Evolutionary conservation across 1,140 invertebrate species (phyloP), one percentile per base, ranked within the genome.

Genomic region (Nomia melanderi): DNA sequence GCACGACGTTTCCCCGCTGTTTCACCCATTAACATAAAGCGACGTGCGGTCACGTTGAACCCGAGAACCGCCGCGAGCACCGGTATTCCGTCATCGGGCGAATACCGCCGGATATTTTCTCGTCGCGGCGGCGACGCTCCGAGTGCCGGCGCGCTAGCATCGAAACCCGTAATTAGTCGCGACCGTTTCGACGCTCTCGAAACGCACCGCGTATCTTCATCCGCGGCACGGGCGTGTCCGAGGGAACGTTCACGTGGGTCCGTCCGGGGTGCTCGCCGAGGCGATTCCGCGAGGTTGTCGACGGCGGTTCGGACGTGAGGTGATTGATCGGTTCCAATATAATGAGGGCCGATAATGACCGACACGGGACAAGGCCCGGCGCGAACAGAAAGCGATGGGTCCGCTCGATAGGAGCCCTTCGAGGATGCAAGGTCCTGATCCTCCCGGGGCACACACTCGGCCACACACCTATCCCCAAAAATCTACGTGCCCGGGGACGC

Each of bases 321-420:
- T 91, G 90, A 91, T 91, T 90, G 89, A 91, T 91, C 89, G 89
- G 84, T 87, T 87, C 86, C 83, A 87, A 89, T 91, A 91, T 91
- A 91, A 91, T 90, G 90, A 91, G 89, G 85, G 76, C 86, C 89
- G 89, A 91, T 91, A 91, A 91, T 91, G 89, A 91, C 90, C 89
- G 87, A 88, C 88, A 87, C 84, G 83, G 85, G 84, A 88, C 89
- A 89, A 89, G 89, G 75, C 73, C 72, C 75, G 84, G 84, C 76
- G 83, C 86, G 79, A 89, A 89, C 84, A 82, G 81, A 88, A 88
- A 88, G 78, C 86, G 87, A 89, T 88, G 82, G 87, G 85, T 86
- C 77, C 75, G 62, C 39, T 81, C 79, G 86, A 89, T 89, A 87
- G 81, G 79, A 81, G 69, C 62, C 62, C 69, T 71, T 56, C 69